Conservation (phyloP, 2,113 vertebrate species). For the Colaptes auratus region DNA sequence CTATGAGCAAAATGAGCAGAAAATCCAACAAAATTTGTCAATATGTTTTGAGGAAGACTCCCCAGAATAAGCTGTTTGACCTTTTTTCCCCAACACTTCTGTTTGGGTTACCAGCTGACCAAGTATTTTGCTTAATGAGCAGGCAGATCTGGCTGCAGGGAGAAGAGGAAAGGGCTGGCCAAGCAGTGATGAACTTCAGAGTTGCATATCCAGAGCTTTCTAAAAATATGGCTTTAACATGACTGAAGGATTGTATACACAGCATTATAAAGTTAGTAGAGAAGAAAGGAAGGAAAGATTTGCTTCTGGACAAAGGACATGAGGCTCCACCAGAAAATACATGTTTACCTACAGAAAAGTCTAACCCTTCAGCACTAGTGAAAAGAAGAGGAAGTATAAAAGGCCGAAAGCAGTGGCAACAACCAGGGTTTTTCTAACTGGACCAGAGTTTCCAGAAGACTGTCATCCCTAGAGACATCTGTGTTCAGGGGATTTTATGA, state of each 20-base stretch:
- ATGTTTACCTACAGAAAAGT: neutral
- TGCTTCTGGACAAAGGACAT: neutral
- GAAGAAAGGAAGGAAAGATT: neutral
- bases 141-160: neutral
- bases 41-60: neutral
- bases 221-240: slow-evolving; percentile 48
- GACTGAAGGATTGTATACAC: neutral
- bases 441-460: neutral
- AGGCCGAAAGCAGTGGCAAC: neutral
- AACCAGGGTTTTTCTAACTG: neutral
- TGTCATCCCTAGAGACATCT: neutral
- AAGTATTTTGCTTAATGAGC: neutral
- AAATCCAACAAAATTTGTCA: neutral
- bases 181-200: neutral
- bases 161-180: neutral
- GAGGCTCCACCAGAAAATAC: neutral
- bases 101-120: neutral
- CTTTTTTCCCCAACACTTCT: neutral
- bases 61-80: neutral
- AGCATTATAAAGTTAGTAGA: neutral
- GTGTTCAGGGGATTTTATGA: neutral
- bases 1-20: neutral
- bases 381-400: neutral
- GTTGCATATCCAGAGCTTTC: neutral
- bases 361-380: neutral